phyloP scores from a whole-genome alignment of 2,113 vertebrate genomes.

The Balaenoptera acutorostrata region DNA sequence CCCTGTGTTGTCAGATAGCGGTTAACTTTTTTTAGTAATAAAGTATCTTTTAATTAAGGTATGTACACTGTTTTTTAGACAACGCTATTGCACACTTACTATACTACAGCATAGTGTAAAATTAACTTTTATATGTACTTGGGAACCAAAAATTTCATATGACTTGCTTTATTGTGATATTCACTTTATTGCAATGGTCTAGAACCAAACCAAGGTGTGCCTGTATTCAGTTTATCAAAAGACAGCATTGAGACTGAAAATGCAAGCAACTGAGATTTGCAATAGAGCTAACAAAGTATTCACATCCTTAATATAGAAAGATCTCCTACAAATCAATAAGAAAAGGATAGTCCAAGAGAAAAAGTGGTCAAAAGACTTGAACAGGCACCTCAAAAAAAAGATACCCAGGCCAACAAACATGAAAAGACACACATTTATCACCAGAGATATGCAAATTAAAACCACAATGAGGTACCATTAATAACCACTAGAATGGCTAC shows the following conservation, averaged over 20 bases:
- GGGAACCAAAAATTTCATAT: not conserved
- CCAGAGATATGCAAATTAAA: not conserved
- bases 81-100: not conserved
- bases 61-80: not conserved
- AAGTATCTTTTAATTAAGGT: not conserved
- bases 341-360: not conserved
- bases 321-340: not conserved
- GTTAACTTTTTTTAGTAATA: not conserved
- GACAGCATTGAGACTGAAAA: not conserved
- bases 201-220: not conserved
- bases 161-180: not conserved
- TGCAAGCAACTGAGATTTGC: not conserved
- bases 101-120: not conserved
- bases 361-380: not conserved
- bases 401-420: not conserved
- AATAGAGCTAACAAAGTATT: constrained; percentile 2
- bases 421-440: not conserved
- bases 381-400: not conserved
- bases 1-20: not conserved
- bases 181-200: not conserved
- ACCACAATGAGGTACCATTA: not conserved
- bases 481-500: not conserved
- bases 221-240: not conserved
- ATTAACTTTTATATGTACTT: not conserved
- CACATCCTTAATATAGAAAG: not conserved